Evolutionary conservation across 1,140 invertebrate genomes (phyloP).

Genomic region (Aphelinus atriplicis): DNA sequence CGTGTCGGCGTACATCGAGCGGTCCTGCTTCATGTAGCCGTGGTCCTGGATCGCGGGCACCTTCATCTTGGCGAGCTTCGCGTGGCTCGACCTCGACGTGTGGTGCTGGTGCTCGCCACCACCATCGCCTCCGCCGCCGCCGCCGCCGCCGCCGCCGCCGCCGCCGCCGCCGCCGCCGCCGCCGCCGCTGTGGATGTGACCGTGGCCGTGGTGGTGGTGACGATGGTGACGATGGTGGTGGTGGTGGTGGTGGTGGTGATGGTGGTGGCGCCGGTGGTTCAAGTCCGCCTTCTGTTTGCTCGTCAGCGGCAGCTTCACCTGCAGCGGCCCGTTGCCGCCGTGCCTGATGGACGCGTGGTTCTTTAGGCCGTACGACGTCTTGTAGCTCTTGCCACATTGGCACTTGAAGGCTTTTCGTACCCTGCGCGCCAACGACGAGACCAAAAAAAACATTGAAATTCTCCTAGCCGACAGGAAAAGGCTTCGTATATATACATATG

Average conservation of each 20-base stretch:
- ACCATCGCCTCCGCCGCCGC: too few relatives aligned
- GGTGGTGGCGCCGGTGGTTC: not conserved
- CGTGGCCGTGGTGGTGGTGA: too few relatives aligned
- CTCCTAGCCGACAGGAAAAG: too few relatives aligned
- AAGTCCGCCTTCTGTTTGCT: slow-evolving; percentile 19
- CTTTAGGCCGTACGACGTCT: slow-evolving; percentile 79
- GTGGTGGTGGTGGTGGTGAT: not conserved
- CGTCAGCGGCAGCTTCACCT: slow-evolving; percentile 38
- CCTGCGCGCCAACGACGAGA: slow-evolving; percentile 61
- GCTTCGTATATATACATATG: too few relatives aligned
- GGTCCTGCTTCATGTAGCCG: slow-evolving; percentile 54
- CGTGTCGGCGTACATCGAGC: not conserved
- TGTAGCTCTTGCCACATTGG: slow-evolving; percentile 85
- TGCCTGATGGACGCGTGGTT: slow-evolving; percentile 74
- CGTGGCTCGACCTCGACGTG: not conserved
- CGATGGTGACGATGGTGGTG: not conserved
- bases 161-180: too few relatives aligned
- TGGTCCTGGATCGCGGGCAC: slow-evolving; percentile 59
- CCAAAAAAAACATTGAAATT: too few relatives aligned
- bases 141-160: too few relatives aligned
- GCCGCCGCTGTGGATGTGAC: too few relatives aligned
- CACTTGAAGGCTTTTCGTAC: slow-evolving; percentile 81
- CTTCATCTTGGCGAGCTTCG: slow-evolving; percentile 50
- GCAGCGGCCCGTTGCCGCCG: slow-evolving; percentile 51
- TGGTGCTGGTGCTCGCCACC: not conserved